Base-by-base conservation (phyloP, 2,888 invertebrate species). In the Hymenopus coronatus region DNA sequence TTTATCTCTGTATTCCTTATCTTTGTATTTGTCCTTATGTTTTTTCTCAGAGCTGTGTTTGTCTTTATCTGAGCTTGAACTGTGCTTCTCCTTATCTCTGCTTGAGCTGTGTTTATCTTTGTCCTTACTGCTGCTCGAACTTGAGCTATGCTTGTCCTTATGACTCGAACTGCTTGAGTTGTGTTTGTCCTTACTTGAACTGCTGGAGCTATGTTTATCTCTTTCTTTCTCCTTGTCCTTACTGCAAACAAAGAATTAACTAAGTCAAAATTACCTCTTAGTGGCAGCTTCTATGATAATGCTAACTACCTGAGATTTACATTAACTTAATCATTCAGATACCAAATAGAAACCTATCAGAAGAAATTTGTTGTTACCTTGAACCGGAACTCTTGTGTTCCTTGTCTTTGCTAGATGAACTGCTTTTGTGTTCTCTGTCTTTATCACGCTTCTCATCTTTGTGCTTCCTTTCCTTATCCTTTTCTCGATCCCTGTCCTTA, bases 351-450 rank as follows among this genome's bases (percentile, higher is more conserved):
- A 88, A 88, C n/a, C 27, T 33, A 4, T 70, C 28, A 54, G n/a
- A 84, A 83, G n/a, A 40, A 40, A 40, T 40, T n/a, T n/a, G n/a
- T n/a, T 8, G 14, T 84, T 89, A 90, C 89, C 90, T 90, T 82
- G 90, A 90, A 88, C 91, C 91, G 14, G 90, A 91, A 88, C 91
- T 90, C 84, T 90, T 90, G 84, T 91, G 91, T 30, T 91, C 91
- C 91, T 94, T 95, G 90, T 94, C 94, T 91, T 94, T 95, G 91
- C 91, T 93, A 28, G 92, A 93, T 1, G 93, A 92, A 88, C 91
- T 91, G 85, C 91, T 91, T 86, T 92, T 92, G 89, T 92, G 93
- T 87, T 93, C 93, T 88, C 92, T 87, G 28, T 91, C 91, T 82
- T 90, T 91, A 28, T 89, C 89, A 27, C 88, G 87, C 40, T 90